phyloP scores from a whole-genome alignment of 2,113 vertebrate genomes.

The Phaethon lepturus region DNA sequence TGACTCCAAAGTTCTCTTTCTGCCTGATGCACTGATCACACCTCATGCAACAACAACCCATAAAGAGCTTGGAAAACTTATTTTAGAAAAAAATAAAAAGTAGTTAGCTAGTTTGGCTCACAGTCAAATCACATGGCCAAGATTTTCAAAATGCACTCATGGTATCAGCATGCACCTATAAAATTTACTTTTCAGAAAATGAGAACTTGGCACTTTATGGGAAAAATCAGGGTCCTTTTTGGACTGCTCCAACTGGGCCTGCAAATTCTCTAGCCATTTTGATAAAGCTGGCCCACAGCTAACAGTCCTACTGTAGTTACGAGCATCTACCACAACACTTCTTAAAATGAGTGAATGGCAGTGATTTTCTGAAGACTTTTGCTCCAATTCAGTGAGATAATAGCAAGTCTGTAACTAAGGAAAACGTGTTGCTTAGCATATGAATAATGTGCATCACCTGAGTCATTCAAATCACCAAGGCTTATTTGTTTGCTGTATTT shows the following conservation, averaged over 20 bases:
- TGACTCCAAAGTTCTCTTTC: not conserved
- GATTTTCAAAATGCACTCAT: not conserved
- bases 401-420: not conserved
- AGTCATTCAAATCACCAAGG: slow-evolving; percentile 4
- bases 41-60: not conserved
- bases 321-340: not conserved
- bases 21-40: not conserved
- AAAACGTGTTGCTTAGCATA: not conserved
- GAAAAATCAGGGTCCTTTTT: not conserved
- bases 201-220: not conserved
- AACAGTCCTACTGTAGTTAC: not conserved
- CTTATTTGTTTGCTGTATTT: slow-evolving; percentile 48
- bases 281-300: not conserved
- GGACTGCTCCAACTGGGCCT: not conserved
- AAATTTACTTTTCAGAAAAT: not conserved
- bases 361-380: not conserved
- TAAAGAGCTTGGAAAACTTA: not conserved
- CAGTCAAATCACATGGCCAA: not conserved
- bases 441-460: slow-evolving; percentile 20
- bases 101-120: not conserved
- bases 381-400: not conserved
- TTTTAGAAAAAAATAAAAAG: not conserved
- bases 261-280: not conserved
- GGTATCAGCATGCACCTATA: not conserved
- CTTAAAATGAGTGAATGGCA: not conserved